phyloP scores from a whole-genome alignment of 2,888 invertebrate genomes.

The Limnephilus lunatus region DNA sequence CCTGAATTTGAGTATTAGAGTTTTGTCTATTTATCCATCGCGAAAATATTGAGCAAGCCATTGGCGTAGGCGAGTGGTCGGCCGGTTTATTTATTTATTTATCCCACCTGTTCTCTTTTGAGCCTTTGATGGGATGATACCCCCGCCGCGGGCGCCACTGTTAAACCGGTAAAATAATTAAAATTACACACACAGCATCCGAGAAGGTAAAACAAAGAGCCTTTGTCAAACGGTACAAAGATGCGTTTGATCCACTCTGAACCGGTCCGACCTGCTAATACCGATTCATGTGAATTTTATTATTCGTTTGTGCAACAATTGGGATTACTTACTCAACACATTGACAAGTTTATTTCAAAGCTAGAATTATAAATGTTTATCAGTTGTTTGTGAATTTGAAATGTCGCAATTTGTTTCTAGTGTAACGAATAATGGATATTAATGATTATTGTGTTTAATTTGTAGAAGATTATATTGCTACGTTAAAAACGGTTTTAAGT shows the following conservation, averaged over 20 bases:
- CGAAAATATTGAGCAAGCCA: constrained; percentile 28
- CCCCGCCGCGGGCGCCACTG: constrained; percentile 48
- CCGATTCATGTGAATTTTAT: not conserved
- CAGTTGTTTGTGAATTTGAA: not conserved
- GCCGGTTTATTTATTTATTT: constrained; percentile 50
- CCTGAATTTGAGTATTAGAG: constrained; percentile 12
- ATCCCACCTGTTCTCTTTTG: constrained; percentile 44
- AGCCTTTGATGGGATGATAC: constrained; percentile 35
- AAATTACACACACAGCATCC: constrained; percentile 38
- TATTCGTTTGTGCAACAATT: not conserved
- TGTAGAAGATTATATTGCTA: not conserved
- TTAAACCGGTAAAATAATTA: constrained; percentile 49
- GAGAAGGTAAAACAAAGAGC: constrained; percentile 24
- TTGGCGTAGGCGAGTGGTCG: not conserved
- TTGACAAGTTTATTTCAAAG: not conserved
- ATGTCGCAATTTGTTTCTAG: not conserved
- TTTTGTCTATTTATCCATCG: constrained; percentile 21
- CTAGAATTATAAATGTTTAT: not conserved
- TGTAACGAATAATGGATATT: not conserved
- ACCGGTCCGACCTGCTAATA: not conserved
- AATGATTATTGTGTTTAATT: not conserved
- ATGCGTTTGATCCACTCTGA: constrained; percentile 9
- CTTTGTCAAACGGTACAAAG: constrained; percentile 34
- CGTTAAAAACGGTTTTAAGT: no score
- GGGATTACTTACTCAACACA: not conserved